Evolutionary conservation across 2,888 invertebrate species (phyloP), one percentile per base, ranked within the genome.

Genomic region (Agrilus cyanescens): DNA sequence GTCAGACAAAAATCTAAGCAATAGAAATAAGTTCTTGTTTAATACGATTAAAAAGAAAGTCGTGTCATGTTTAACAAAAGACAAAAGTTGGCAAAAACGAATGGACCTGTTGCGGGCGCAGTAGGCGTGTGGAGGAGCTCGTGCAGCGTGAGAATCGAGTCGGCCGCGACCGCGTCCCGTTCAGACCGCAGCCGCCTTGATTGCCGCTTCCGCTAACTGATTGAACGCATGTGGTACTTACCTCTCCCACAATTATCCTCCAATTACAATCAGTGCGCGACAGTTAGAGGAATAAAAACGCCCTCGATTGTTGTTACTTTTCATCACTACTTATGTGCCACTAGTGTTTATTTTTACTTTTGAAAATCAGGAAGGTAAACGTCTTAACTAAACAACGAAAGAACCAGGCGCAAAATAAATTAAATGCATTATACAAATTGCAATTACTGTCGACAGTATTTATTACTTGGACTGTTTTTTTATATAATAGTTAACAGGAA

Each of bases 81-180:
- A 33, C 18, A 40, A 25, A 10, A 25, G 2, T 25, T 8, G 25
- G 10, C 25, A 25, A 25, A 25, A 25, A 25, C 25, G 12, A 34
- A 33, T 41, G 31, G 36, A 38, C 41, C 33, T 32, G 30, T 16
- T n/a, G 20, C 47, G 43, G 39, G 35, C 44, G 46, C 38, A 55
- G 59, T 57, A 57, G 62, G 63, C 62, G 63, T 25, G 25, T 60
- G 60, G 60, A 59, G 60, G 60, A 59, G 61, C 62, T 62, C 62
- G 62, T 61, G 62, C 60, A 63, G 53, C 65, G 65, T 65, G 65
- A 65, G 65, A 65, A 63, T 59, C 61, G 51, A 57, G 55, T 55
- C 53, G 57, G 50, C 54, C 55, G 57, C 53, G 54, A 50, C 47
- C 25, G 25, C 25, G 25, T 25, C 25, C 25, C 25, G 10, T 25